These are phyloP conservation scores for Catocala fraxini DNA, from an alignment of 2,888 invertebrate genomes.

Conservation along the genomic window DNA sequence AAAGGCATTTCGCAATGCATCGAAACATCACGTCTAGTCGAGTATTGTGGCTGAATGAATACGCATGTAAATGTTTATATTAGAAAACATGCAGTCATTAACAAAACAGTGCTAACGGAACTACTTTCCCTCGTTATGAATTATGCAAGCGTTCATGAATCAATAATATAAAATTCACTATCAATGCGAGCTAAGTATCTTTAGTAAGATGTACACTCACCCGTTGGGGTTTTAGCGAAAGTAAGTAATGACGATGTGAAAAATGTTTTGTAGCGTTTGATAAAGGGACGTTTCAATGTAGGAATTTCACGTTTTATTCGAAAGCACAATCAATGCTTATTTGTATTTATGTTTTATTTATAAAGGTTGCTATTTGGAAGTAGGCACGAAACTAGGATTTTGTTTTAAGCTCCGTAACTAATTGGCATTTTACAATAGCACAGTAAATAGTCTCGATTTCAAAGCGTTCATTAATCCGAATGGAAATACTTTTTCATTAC, in stretches of 20 bases:
- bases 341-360: background rate
- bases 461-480: constrained; percentile 44
- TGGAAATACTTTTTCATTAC: constrained; percentile 46
- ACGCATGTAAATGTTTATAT: constrained; percentile 39
- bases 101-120: constrained; percentile 36
- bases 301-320: too few species aligned
- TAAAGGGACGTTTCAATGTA: too few species aligned
- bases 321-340: too few species aligned
- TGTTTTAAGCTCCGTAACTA: constrained; percentile 14
- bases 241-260: too few species aligned
- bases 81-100: constrained; percentile 47
- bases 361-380: background rate
- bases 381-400: background rate
- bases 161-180: constrained; percentile 43
- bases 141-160: constrained; percentile 47
- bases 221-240: too few species aligned
- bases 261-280: too few species aligned
- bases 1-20: constrained; percentile 2
- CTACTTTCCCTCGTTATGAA: constrained; percentile 50
- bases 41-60: constrained; percentile 21
- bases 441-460: constrained; percentile 34
- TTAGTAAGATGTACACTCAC: constrained; percentile 1
- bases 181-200: constrained; percentile 14
- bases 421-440: constrained; percentile 28
- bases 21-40: background rate